Base-by-base conservation (phyloP, 2,888 invertebrate species). In the Orgyia antiqua region DNA sequence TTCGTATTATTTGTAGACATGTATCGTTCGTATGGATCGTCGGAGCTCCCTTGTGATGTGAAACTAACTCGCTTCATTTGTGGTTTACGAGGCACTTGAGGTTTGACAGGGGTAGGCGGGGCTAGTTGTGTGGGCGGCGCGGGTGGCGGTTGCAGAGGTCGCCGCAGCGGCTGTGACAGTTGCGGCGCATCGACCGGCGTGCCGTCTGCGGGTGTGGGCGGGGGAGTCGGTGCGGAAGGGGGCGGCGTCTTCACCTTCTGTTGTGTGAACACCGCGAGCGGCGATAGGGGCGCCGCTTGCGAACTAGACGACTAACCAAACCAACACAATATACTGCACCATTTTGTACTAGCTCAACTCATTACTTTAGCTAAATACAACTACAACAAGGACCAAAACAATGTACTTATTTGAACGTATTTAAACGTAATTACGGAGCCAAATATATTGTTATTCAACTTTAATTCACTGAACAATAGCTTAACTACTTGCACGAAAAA, bases 11-110 rank as follows among this genome's bases (percentile, higher is more conserved):
- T 62, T 42, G 64, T 60, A 44, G 58, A 40, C 35, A 45, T 45
- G 36, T 56, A 42, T 43, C 56, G 54, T 56, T 40, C 57, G 46
- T 69, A 63, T 44, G 57, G 50, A 49, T 66, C 66, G 47, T 71
- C 61, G 47, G 58, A 55, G 37, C 68, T 54, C 38, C 79, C 77
- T 59, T 68, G 62, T n/a, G n/a, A n/a, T 36, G 66, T 77, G 74
- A 86, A 86, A 86, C 84, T 86, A 82, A 86, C 84, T 83, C 84
- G 80, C 59, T 86, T 86, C 58, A 61, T 67, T 44, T 75, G 77
- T 48, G 84, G 84, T 71, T 84, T 86, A 50, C 78, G 78, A 31
- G 84, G 82, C 62, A 84, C 82, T 73, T 70, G 79, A 42, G 80
- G 86, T 68, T 77, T 74, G 63, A 37, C 47, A 15, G 74, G 67